Conservation (phyloP, 2,888 invertebrate species). For the Ectobius pallidus region DNA sequence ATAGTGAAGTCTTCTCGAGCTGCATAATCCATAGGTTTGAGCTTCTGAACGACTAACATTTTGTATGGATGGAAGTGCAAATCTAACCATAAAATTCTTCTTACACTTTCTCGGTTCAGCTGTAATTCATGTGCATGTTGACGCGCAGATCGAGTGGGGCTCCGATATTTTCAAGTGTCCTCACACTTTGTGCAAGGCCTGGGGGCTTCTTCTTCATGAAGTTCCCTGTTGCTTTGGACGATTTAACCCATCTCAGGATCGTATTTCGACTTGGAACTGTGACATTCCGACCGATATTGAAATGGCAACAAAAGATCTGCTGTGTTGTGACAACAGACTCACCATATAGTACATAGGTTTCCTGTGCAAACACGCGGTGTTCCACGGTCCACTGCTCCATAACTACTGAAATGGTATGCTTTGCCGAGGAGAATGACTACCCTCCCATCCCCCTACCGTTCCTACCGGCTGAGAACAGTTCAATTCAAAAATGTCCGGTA, state of each 20-base stretch:
- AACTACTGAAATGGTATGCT: background rate
- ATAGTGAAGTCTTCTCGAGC: background rate
- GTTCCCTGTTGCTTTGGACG: background rate
- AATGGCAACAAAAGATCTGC: too few relatives aligned
- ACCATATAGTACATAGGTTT: background rate
- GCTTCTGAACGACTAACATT: background rate
- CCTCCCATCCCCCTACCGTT: background rate
- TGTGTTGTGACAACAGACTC: too few relatives aligned
- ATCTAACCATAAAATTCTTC: conserved; percentile 3
- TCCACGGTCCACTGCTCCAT: background rate
- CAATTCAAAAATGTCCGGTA: background rate
- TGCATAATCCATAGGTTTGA: background rate
- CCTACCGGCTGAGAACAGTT: background rate
- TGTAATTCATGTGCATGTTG: background rate
- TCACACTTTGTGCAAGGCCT: background rate
- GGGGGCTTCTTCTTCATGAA: background rate
- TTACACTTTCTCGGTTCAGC: background rate
- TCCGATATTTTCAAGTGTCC: conserved; percentile 4
- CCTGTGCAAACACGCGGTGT: background rate
- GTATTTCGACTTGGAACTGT: conserved; percentile 35
- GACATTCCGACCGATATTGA: conserved; percentile 34
- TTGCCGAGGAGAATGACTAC: background rate
- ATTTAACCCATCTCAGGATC: conserved; percentile 37
- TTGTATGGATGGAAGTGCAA: background rate
- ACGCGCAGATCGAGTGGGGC: background rate